Evolutionary conservation across 2,797 vertebrate species (phyloP).

Genomic region (Sebastes oblongus): DNA sequence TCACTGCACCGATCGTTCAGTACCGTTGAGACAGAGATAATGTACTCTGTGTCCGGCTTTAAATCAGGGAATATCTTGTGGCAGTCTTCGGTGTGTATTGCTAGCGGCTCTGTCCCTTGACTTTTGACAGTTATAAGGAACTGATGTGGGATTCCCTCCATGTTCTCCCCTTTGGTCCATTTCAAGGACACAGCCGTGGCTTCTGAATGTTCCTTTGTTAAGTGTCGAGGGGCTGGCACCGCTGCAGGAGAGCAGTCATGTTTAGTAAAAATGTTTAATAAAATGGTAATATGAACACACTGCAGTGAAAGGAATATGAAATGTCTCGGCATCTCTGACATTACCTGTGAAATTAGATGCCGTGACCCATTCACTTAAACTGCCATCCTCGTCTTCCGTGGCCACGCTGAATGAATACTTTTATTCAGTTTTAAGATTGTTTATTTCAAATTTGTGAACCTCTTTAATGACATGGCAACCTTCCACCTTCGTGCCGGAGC

Average conservation of each 20-base stretch:
- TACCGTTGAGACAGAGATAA: slow-evolving; percentile 20
- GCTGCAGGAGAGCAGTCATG: slow-evolving; percentile 2
- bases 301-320: background rate
- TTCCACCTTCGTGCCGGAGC: background rate
- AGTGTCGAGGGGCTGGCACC: slow-evolving; percentile 1
- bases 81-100: background rate
- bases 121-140: slow-evolving; percentile 14
- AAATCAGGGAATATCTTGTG: slow-evolving; percentile 18
- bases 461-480: background rate
- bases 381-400: slow-evolving; percentile 14
- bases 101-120: background rate
- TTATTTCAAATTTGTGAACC: slow-evolving; percentile 21
- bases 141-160: slow-evolving; percentile 22
- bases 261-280: background rate
- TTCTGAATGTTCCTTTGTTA: slow-evolving; percentile 9
- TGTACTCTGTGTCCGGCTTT: slow-evolving; percentile 35
- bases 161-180: slow-evolving; percentile 31
- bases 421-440: slow-evolving; percentile 24
- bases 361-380: slow-evolving; percentile 12
- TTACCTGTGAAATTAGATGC: slow-evolving; percentile 27
- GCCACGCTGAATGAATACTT: slow-evolving; percentile 30
- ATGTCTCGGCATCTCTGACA: background rate
- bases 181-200: slow-evolving; percentile 10
- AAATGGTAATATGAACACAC: background rate
- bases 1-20: slow-evolving; percentile 14